A percentile compares a stretch with the other conserved stretches of the same genome.
Evolutionary conservation across 2,888 invertebrate genomes (phyloP).

Genomic region (Plebejus argus): DNA sequence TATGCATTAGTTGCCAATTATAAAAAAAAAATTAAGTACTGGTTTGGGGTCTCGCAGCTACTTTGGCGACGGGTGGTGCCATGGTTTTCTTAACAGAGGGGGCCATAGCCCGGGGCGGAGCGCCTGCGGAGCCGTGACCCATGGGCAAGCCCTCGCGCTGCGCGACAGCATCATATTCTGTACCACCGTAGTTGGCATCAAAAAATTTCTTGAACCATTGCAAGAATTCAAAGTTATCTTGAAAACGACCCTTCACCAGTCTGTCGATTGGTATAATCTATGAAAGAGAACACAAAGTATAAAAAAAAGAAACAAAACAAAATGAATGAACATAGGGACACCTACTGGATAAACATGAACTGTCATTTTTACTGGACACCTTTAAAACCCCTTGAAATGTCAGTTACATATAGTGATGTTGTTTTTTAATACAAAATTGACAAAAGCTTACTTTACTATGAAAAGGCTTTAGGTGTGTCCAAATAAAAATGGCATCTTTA

Average conservation of each 20-base stretch:
- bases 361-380: not conserved
- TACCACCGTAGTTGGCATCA: constrained; percentile 98
- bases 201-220: constrained; percentile 99
- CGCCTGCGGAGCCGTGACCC: constrained; percentile 87
- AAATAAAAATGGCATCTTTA: constrained; percentile 6
- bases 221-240: constrained; percentile 99
- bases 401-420: not conserved
- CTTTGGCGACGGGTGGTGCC: constrained; percentile 77
- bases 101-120: constrained; percentile 75
- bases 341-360: constrained; percentile 29
- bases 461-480: constrained; percentile 10
- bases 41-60: constrained; percentile 83
- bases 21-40: constrained; percentile 70
- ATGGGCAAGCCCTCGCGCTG: constrained; percentile 92
- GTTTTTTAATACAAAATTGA: too few relatives aligned
- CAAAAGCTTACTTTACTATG: too few relatives aligned
- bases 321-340: constrained; percentile 50
- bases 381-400: not conserved
- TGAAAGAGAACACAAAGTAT: constrained; percentile 70
- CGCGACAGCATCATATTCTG: constrained; percentile 94
- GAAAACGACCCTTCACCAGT: constrained; percentile 98
- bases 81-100: constrained; percentile 62
- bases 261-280: constrained; percentile 96
- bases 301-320: constrained; percentile 60
- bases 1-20: constrained; percentile 38